Evolutionary conservation across 2,888 invertebrate species (phyloP).

Genomic region (Hypena proboscidalis): DNA sequence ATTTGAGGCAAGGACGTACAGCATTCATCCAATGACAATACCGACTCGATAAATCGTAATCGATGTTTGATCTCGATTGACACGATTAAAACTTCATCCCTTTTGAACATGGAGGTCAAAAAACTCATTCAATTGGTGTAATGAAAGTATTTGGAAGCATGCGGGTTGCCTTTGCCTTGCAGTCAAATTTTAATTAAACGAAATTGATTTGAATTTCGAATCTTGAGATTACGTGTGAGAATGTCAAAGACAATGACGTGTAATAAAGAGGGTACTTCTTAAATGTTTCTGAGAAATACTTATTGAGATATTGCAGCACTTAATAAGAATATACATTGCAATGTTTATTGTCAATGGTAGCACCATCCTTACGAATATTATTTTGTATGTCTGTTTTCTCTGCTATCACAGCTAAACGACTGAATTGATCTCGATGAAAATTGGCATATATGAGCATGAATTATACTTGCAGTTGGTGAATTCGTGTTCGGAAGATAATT

Average conservation of each 20-base stretch:
- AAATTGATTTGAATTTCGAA: conserved; percentile 45
- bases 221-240: conserved; percentile 33
- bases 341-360: too few relatives aligned
- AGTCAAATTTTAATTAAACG: conserved; percentile 49
- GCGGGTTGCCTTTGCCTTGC: conserved; percentile 62
- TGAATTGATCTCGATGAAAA: too few relatives aligned
- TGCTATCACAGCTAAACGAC: too few relatives aligned
- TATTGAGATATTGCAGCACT: conserved; percentile 14
- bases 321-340: conserved; percentile 9
- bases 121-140: conserved; percentile 68
- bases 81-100: conserved; percentile 66
- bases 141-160: conserved; percentile 67
- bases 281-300: conserved; percentile 19
- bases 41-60: conserved; percentile 51
- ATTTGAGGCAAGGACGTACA: too few relatives aligned
- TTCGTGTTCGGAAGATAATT: too few relatives aligned
- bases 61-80: conserved; percentile 59
- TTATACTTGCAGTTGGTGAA: too few relatives aligned
- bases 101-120: conserved; percentile 58
- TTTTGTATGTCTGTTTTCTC: too few relatives aligned
- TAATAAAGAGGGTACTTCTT: conserved; percentile 19
- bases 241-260: conserved; percentile 38
- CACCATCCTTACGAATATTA: too few relatives aligned
- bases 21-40: conserved; percentile 22
- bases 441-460: too few relatives aligned